Evolutionary conservation across 2,113 vertebrate species (phyloP).

Genomic region (Sardina pilchardus): DNA sequence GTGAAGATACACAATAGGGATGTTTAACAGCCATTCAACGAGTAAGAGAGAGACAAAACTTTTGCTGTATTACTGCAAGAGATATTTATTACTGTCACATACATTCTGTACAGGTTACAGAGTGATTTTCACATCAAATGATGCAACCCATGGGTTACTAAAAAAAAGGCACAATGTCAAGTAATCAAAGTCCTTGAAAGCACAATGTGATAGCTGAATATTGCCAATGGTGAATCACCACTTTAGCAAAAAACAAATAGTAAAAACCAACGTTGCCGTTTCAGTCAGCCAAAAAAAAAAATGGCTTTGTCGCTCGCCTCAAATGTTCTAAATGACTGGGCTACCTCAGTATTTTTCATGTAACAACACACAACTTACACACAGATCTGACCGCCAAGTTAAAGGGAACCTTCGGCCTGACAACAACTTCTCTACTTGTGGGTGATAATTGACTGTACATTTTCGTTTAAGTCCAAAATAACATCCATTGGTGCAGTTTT

Average conservation of each 20-base stretch:
- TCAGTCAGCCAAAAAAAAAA: conserved; percentile 60
- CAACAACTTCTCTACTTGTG: no score
- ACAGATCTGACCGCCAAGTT: conserved; percentile 32
- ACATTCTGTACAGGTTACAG: conserved; percentile 50
- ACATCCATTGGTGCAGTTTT: no score
- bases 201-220: conserved; percentile 11
- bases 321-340: conserved; percentile 33
- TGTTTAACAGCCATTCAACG: no score
- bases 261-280: conserved; percentile 36
- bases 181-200: conserved; percentile 5
- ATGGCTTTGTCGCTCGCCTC: conserved; percentile 65
- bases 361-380: conserved; percentile 36
- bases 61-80: conserved; percentile 26
- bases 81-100: conserved; percentile 47
- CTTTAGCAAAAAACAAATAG: neutral
- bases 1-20: no score
- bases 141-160: conserved; percentile 27
- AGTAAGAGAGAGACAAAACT: neutral
- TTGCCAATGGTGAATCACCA: neutral
- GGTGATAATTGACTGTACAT: no score
- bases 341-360: conserved; percentile 27
- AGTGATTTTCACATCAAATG: conserved; percentile 47
- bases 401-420: neutral
- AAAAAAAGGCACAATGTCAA: neutral
- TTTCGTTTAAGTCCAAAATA: no score